A percentile compares a stretch with the other conserved stretches of the same genome.
phyloP scores from a whole-genome alignment of 1,140 invertebrate genomes.

The Cydia pomonella region DNA sequence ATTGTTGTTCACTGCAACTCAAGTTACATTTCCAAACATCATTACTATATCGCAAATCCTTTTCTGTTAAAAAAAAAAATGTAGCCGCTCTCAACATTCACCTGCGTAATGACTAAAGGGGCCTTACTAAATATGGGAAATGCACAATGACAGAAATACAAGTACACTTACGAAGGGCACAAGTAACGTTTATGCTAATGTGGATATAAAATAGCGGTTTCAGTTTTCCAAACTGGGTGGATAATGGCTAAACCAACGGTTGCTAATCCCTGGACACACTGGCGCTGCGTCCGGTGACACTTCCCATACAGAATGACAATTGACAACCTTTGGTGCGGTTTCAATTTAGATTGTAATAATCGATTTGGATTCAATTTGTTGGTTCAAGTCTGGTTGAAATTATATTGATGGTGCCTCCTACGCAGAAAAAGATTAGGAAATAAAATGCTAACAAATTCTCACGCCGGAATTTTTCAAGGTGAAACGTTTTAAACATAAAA shows the following conservation, averaged over 20 bases:
- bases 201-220: constrained; percentile 25
- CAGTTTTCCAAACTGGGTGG: constrained; percentile 25
- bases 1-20: too few relatives aligned
- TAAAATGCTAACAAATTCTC: background rate
- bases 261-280: constrained; percentile 11
- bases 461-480: background rate
- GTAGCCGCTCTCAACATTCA: background rate
- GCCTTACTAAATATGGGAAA: background rate
- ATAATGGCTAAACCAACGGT: constrained; percentile 31
- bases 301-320: constrained; percentile 24
- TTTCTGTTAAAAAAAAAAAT: background rate
- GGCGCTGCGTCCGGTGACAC: background rate
- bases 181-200: constrained; percentile 27
- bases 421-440: background rate
- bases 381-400: background rate
- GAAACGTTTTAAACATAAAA: too few relatives aligned
- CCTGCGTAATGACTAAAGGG: background rate
- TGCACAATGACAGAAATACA: background rate
- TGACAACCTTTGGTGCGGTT: constrained; percentile 32
- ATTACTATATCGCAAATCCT: too few relatives aligned
- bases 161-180: background rate
- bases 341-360: constrained; percentile 27
- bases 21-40: too few relatives aligned
- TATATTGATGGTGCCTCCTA: constrained; percentile 9
- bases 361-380: constrained; percentile 24